Base-by-base conservation (phyloP, 2,113 vertebrate species). In the Corythoichthys haematopterus region DNA sequence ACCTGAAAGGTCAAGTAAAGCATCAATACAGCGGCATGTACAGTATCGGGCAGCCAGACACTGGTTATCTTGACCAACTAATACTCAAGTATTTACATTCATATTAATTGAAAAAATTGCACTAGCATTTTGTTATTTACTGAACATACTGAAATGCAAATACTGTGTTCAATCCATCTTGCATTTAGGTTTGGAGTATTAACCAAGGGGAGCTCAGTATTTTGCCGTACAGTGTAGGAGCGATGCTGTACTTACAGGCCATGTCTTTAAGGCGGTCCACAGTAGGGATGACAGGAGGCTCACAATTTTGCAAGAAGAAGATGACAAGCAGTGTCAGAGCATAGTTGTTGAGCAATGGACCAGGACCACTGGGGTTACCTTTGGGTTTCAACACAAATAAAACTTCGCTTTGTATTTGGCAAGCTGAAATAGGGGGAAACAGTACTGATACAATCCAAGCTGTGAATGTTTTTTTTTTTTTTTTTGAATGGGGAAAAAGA, bases 291-390 rank as follows among this genome's bases (percentile, higher is more conserved):
- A 96, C 88, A 0, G 93, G 89, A n/a, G 94, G 94, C 8, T 88
- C 87, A 66, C 93, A 87, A 53, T 92, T 95, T 85, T 98, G 96
- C 79, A 98, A 92, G 88, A 91, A 98, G 80, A 93, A 96, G 71
- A 98, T 81, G 76, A 95, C 80, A 64, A 98, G 89, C 82, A 98
- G 88, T 0, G 93, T 96, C 86, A 98, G 87, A 2, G 96, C 94
- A 2, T 98, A 98, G 85, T 96, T 98, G 84, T 91, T 98, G 80
- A 98, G 90, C 68, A 95, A 86, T 1, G 94, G 90, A 1, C 96
- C 95, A 0, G 93, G 87, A 7, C 95, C 96, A 1, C 90, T 87
- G 1, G 90, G 88, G 66, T 94, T 93, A 59, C 92, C 93, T 94
- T 43, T 45, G 71, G 1, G 3, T 38, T 15, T 55, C 8, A 73